Base-by-base conservation (phyloP, 2,888 invertebrate species). In the Machimus atricapillus region DNA sequence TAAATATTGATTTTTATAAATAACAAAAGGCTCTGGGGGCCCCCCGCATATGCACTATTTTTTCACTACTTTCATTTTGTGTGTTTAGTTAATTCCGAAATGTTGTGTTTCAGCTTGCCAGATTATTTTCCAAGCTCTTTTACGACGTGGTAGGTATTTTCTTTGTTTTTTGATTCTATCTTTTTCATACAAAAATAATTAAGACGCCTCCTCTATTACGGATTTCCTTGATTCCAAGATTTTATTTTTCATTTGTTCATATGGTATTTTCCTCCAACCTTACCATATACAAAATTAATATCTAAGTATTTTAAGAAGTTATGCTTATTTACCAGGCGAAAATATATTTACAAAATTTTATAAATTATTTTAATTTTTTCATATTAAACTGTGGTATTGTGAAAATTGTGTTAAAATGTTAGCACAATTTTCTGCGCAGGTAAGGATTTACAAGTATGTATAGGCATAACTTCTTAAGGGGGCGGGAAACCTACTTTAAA, bases 31-130 rank as follows among this genome's bases (percentile, higher is more conserved):
- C 66, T 66, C 27, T 66, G 12, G 23, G 66, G n/a, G 81, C 81
- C 56, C 56, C 81, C 56, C 56, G 43, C 52, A 76, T 81, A 56
- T 81, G 81, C 81, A 81, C 81, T 81, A 81, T 81, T 81, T 81
- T 81, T 81, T 81, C 81, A 81, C 81, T 81, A 4, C 27, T 52
- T 31, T 81, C 56, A 81, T 52, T 23, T 56, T 56, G 81, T 56
- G 16, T 81, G 27, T 56, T 81, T 52, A 46, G 52, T 81, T 81
- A 81, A 81, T 43, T 14, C 56, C 34, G 34, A 56, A 81, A 81
- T 81, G 56, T 81, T 81, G 52, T 56, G 52, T 81, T 81, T 81
- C 81, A 81, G 81, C 81, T 81, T 81, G 81, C 52, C 81, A 81
- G 81, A 81, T 27, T 56, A 23, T 81, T 81, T 56, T 46, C 52